phyloP scores from a whole-genome alignment of 2,888 invertebrate genomes.

The Geophilus truncorum region DNA sequence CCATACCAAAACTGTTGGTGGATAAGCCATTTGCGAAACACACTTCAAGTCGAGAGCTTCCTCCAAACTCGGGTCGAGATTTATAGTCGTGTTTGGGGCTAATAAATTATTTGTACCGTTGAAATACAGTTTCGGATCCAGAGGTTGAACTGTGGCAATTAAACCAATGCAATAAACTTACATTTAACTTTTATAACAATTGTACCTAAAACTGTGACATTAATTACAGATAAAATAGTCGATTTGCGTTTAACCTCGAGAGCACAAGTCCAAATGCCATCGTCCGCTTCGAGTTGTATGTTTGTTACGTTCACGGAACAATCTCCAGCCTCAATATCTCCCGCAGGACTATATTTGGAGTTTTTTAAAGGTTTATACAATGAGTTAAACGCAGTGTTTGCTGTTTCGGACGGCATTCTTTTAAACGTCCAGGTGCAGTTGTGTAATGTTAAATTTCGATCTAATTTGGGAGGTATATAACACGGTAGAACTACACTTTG shows the following conservation, averaged over 20 bases:
- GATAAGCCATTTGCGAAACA: conserved; percentile 11
- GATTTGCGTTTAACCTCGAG: neutral
- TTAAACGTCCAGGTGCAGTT: neutral
- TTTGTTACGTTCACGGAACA: neutral
- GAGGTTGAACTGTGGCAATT: neutral
- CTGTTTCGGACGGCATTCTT: neutral
- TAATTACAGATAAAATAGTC: neutral
- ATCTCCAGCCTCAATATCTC: neutral
- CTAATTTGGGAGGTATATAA: neutral
- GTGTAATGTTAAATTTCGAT: neutral
- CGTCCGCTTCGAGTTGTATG: neutral
- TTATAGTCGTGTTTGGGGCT: neutral
- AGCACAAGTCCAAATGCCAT: neutral
- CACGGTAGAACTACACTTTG: neutral
- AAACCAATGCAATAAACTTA: too few relatives aligned
- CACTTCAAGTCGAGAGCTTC: neutral
- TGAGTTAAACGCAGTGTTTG: neutral
- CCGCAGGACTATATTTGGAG: neutral
- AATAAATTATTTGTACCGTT: neutral
- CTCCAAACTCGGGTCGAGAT: neutral
- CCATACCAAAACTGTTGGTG: neutral
- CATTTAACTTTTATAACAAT: too few relatives aligned
- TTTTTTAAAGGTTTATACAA: neutral
- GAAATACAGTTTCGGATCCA: neutral
- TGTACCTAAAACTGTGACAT: neutral